phyloP scores from a whole-genome alignment of 2,888 invertebrate genomes.

The Machimus rusticus region DNA sequence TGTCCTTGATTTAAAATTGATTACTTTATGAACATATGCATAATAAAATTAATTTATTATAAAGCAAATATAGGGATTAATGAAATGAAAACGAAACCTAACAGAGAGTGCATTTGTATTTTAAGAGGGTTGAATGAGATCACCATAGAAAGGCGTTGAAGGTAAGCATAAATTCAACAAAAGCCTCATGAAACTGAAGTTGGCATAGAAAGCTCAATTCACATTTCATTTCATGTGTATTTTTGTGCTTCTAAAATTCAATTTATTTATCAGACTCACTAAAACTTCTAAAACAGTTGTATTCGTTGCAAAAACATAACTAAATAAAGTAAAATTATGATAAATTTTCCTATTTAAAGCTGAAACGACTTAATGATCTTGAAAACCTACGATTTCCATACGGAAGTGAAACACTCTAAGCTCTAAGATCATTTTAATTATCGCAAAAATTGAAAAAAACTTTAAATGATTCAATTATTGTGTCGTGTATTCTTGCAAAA shows the following conservation, averaged over 20 bases:
- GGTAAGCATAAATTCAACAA: neutral
- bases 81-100: neutral
- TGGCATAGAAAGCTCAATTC: neutral
- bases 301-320: too few relatives aligned
- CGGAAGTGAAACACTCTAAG: neutral
- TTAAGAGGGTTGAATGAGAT: neutral
- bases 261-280: too few relatives aligned
- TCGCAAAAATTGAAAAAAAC: neutral
- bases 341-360: neutral
- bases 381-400: neutral
- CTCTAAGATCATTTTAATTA: neutral
- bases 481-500: neutral
- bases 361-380: neutral
- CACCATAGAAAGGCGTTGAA: neutral
- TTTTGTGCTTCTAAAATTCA: neutral
- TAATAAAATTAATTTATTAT: neutral
- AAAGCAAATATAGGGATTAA: neutral
- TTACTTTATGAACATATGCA: neutral
- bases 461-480: neutral
- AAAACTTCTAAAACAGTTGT: too few relatives aligned
- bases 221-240: neutral
- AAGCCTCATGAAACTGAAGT: neutral
- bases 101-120: neutral
- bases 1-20: neutral
- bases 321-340: neutral